A percentile compares a stretch with the other conserved stretches of the same genome.
Conservation (phyloP, 2,113 vertebrate genomes). For the Montifringilla adamsi region DNA sequence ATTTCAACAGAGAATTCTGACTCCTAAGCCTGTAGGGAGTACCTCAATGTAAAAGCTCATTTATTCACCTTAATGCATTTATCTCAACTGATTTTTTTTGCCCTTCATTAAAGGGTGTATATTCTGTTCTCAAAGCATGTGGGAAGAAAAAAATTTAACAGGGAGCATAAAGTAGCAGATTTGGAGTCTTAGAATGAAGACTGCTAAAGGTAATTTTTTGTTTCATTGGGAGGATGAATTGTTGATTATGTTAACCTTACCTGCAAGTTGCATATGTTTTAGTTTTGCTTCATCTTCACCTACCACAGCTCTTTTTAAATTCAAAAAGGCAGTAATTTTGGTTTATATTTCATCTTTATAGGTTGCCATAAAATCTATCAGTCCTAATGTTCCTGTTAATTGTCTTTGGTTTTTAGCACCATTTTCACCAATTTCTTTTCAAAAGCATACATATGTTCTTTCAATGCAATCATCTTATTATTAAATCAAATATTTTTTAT, state of each 20-base stretch:
- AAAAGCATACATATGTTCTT: not conserved
- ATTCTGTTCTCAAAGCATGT: not conserved
- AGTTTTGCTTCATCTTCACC: not conserved
- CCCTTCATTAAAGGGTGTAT: not conserved
- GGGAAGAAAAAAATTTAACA: not conserved
- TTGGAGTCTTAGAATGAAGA: not conserved
- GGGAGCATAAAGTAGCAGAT: not conserved
- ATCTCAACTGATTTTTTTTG: not conserved
- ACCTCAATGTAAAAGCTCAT: fast-evolving
- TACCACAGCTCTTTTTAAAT: not conserved
- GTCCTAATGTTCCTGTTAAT: slow-evolving; percentile 46
- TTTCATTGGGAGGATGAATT: not conserved
- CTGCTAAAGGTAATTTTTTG: not conserved
- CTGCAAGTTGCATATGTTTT: not conserved
- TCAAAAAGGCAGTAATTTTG: slow-evolving; percentile 14
- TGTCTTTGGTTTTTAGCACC: slow-evolving; percentile 30
- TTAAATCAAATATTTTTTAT: not conserved
- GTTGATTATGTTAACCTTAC: not conserved
- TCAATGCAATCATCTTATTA: not conserved
- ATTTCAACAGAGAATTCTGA: not conserved
- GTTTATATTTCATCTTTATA: slow-evolving; percentile 55
- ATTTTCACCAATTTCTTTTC: not conserved
- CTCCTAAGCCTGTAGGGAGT: not conserved
- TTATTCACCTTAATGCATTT: not conserved
- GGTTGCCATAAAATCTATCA: slow-evolving; percentile 26